Evolutionary conservation across 2,113 vertebrate species (phyloP), one percentile per base, ranked within the genome.

Genomic region (Spea bombifrons): DNA sequence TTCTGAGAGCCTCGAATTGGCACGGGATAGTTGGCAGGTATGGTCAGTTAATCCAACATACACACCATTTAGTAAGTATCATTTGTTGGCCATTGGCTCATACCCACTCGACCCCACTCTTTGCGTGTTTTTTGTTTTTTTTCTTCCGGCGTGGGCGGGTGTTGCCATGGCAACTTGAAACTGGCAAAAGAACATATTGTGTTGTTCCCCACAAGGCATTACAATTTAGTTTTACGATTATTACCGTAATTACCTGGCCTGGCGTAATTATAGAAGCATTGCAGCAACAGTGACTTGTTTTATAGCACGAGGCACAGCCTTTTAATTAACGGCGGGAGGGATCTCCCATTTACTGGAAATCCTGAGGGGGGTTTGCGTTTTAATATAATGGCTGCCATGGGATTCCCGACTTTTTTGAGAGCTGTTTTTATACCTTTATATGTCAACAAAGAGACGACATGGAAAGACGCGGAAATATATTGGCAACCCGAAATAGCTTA

Each of bases 181-280:
- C 43, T 66, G 47, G 15, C 63, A 79, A 49, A 17, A 3, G 44
- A 13, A 61, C 15, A 43, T 43, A 65, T 78, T 78, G 67, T 65
- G 3, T 61, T 6, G 12, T 71, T 71, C 30, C 8, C 46, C 57
- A 45, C 46, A 74, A 66, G 16, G 17, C 61, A 30, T 50, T 30
- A 52, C n/a, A 16, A 7, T 71, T 71, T 9, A 52, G 46, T 13
- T 71, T 15, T n/a, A 49, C 16, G n/a, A 71, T 71, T 48, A 71
- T 71, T 71, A 52, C 10, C 9, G 48, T 71, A 71, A 71, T 71
- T 71, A 71, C 53, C 68, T 65, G 57, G 45, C 44, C 47, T 65
- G 61, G 4, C 16, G 63, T 65, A 53, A 65, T 78, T 53, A 65
- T 46, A 59, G 69, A 63, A 44, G 64, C n/a, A 16, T 7, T 9